Conservation (phyloP, 2,113 vertebrate species). For the Apus apus region DNA sequence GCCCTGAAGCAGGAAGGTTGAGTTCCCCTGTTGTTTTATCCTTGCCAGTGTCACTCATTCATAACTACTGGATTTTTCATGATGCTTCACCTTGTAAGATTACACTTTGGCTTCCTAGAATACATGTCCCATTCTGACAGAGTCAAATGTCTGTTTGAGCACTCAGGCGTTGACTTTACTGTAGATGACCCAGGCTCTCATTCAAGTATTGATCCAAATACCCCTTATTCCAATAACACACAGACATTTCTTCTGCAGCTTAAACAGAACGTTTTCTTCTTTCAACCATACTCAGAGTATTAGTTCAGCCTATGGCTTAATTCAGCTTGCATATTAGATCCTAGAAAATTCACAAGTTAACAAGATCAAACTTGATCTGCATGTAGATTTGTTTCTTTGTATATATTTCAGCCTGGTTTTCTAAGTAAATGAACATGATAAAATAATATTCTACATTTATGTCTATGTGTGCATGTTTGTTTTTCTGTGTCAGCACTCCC, state of each 20-base stretch:
- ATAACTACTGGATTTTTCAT: constrained; percentile 27
- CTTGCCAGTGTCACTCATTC: neutral
- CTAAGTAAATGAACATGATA: neutral
- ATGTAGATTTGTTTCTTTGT: neutral
- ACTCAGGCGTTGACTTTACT: neutral
- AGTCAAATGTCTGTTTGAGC: neutral
- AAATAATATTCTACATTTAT: neutral
- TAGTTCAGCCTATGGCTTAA: neutral
- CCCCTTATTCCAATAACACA: neutral
- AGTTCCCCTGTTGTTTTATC: constrained; percentile 1
- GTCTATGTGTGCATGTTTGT: fast-evolving
- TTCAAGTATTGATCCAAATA: neutral
- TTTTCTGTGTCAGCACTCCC: neutral
- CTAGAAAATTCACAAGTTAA: neutral
- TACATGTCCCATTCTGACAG: neutral
- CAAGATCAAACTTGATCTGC: neutral
- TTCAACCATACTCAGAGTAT: neutral
- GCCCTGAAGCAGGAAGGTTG: neutral
- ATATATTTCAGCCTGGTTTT: neutral
- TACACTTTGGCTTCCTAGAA: neutral
- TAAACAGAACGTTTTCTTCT: neutral
- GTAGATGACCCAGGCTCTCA: neutral
- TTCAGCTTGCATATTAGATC: neutral
- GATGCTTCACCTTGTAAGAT: neutral
- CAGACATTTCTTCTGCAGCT: neutral